Evolutionary conservation across 1,140 invertebrate genomes (phyloP).

Genomic region (Riptortus pedestris): DNA sequence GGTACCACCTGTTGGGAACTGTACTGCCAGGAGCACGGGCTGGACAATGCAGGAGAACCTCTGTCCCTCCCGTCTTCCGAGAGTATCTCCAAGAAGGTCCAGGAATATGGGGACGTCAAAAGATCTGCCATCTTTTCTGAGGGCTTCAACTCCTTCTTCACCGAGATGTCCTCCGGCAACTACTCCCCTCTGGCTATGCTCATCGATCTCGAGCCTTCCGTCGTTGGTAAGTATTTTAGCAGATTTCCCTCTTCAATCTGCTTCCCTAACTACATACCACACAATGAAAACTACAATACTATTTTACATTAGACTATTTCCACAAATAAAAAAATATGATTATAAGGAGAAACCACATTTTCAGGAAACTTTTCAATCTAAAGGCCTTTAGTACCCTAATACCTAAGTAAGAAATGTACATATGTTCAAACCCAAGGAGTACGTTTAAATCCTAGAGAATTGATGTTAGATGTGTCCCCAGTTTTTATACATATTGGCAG

Average conservation of each 20-base stretch:
- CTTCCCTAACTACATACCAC: not conserved
- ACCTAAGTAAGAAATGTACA: no score
- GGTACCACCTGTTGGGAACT: constrained; percentile 79
- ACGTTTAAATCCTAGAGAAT: no score
- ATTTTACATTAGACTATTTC: no score
- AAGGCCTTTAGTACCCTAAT: no score
- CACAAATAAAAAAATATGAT: no score
- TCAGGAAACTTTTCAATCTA: no score
- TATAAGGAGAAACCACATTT: no score
- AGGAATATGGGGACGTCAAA: not conserved
- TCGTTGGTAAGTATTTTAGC: constrained; percentile 26
- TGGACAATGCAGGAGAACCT: constrained; percentile 25
- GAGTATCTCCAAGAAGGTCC: not conserved
- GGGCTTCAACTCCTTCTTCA: constrained; percentile 57
- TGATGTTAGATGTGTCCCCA: no score
- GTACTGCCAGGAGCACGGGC: constrained; percentile 78
- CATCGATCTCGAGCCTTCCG: constrained; percentile 45
- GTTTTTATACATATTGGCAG: no score
- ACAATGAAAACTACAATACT: no score
- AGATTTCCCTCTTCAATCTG: not conserved
- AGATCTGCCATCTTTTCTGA: not conserved
- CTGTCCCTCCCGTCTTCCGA: constrained; percentile 25
- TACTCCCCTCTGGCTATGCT: constrained; percentile 67
- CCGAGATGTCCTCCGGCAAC: constrained; percentile 52
- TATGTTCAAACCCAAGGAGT: no score